Percentiles rank a stretch among this genome's conserved stretches.
Evolutionary conservation across 1,140 invertebrate species (phyloP).

Genomic region (Drosophila insularis): DNA sequence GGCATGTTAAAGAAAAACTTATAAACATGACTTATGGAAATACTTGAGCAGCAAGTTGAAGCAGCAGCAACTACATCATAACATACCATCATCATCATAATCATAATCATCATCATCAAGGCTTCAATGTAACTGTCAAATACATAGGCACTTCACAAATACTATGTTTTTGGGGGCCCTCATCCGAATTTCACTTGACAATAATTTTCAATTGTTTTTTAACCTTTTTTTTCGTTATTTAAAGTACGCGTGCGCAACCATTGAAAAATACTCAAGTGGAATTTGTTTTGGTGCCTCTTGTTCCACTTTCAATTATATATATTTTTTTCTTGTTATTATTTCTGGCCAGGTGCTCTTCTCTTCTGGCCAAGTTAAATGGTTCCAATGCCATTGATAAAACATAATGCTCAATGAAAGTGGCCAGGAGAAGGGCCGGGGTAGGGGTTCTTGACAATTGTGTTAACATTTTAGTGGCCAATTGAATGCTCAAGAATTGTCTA

Average conservation of each 20-base stretch:
- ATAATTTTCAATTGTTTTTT: constrained; percentile 55
- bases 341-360: constrained; percentile 30
- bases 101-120: constrained; percentile 16
- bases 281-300: constrained; percentile 59
- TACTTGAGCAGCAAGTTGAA: constrained; percentile 66
- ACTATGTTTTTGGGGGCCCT: constrained; percentile 20
- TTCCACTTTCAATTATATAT: constrained; percentile 59
- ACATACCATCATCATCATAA: neutral
- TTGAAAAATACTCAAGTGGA: constrained; percentile 68
- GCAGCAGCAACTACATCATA: constrained; percentile 49
- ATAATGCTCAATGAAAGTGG: constrained; percentile 35
- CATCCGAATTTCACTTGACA: constrained; percentile 72
- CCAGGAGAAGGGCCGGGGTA: constrained; percentile 13
- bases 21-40: constrained; percentile 79
- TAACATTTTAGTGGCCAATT: constrained; percentile 62
- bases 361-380: constrained; percentile 18
- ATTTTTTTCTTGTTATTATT: constrained; percentile 8
- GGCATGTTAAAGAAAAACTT: constrained; percentile 71
- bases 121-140: constrained; percentile 77
- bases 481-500: constrained; percentile 37
- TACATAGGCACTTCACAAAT: constrained; percentile 17
- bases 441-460: constrained; percentile 49
- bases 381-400: constrained; percentile 56
- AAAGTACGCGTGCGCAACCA: constrained; percentile 71
- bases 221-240: constrained; percentile 29